A percentile compares a stretch with the other conserved stretches of the same genome.
Conservation (phyloP, 2,888 invertebrate genomes). For the Calliopum simillimum region DNA sequence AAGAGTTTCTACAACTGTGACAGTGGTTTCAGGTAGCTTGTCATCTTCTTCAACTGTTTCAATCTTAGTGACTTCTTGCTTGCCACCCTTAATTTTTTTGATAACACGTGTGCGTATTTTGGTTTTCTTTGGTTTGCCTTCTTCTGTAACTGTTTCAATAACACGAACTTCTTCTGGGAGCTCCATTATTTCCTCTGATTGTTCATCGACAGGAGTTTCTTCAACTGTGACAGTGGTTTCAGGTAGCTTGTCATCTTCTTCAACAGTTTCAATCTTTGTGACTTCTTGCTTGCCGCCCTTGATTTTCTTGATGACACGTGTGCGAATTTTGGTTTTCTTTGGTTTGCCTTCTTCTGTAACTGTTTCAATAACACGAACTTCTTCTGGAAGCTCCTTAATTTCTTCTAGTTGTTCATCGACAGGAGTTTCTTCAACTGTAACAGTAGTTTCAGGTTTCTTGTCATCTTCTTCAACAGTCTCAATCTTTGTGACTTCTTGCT, state of each 20-base stretch:
- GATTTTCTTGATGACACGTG: constrained; percentile 1
- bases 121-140: constrained; percentile 7
- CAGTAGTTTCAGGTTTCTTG: constrained; percentile 57
- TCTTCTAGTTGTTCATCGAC: background rate
- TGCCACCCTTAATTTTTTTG: constrained; percentile 7
- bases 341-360: constrained; percentile 8
- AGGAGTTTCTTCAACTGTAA: constrained; percentile 4
- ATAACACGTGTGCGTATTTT: background rate
- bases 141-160: constrained; percentile 8
- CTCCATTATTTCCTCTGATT: background rate
- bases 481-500: constrained; percentile 61
- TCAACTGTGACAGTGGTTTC: constrained; percentile 6
- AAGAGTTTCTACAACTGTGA: background rate
- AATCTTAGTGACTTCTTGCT: constrained; percentile 5
- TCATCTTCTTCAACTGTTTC: constrained; percentile 15
- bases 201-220: background rate
- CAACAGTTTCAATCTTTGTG: constrained; percentile 8
- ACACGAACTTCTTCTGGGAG: constrained; percentile 13
- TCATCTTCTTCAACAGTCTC: constrained; percentile 55
- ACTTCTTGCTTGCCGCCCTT: background rate
- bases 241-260: constrained; percentile 6
- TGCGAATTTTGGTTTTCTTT: background rate
- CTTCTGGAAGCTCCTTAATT: background rate
- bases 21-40: constrained; percentile 3
- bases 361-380: constrained; percentile 8